A percentile compares a stretch with the other conserved stretches of the same genome.
Evolutionary conservation across 2,888 invertebrate genomes (phyloP).

Genomic region (Hesperia comma): DNA sequence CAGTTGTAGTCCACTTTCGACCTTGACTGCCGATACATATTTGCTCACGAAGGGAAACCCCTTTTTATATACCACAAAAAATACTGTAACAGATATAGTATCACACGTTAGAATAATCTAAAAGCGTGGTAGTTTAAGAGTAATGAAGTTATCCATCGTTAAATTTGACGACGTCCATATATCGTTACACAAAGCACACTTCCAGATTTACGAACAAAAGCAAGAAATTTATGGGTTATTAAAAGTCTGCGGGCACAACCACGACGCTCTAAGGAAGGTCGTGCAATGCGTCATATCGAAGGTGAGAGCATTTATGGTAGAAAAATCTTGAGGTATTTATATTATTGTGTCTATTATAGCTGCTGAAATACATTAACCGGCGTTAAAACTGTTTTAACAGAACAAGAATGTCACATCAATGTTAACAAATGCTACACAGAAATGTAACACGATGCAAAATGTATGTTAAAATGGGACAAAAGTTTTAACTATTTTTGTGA

Average conservation of each 20-base stretch:
- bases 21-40: too few species aligned
- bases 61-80: too few species aligned
- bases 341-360: neutral
- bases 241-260: constrained; percentile 75
- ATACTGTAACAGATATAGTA: too few species aligned
- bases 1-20: too few species aligned
- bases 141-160: neutral
- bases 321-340: neutral
- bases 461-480: neutral
- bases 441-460: neutral
- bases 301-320: constrained; percentile 51
- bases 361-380: too few species aligned
- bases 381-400: too few species aligned
- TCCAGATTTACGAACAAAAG: constrained; percentile 69
- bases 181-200: constrained; percentile 38
- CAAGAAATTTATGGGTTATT: constrained; percentile 66
- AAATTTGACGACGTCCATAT: neutral
- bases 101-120: too few species aligned
- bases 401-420: too few species aligned
- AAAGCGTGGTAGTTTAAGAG: too few species aligned
- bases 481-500: neutral
- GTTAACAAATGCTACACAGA: too few species aligned
- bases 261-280: constrained; percentile 76
- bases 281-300: constrained; percentile 79
- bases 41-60: too few species aligned